Percentiles rank a stretch among this genome's conserved stretches.
These are phyloP conservation scores for Polypedilum pembai DNA, from an alignment of 1,140 invertebrate species.

Conservation along the genomic window DNA sequence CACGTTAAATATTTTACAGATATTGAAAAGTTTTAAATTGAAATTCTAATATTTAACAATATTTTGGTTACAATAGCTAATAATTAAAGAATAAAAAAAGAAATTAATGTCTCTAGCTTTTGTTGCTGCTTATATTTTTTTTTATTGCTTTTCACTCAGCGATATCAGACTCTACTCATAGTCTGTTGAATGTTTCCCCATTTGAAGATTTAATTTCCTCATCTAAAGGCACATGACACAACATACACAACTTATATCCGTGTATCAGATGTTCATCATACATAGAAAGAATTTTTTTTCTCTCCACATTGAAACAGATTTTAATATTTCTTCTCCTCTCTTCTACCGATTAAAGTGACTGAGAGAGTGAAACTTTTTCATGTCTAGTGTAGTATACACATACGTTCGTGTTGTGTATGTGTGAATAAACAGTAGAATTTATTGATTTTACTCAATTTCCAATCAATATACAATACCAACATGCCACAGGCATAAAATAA, in stretches of 20 bases:
- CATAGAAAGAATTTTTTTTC: background rate
- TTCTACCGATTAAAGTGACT: background rate
- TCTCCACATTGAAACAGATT: background rate
- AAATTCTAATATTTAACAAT: too few species aligned
- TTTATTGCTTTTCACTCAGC: slow-evolving; percentile 10
- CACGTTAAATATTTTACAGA: too few species aligned
- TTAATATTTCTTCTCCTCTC: background rate
- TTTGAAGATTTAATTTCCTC: slow-evolving; percentile 28
- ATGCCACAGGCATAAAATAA: background rate
- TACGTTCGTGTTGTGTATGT: background rate
- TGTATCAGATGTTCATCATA: slow-evolving; percentile 16
- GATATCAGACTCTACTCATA: background rate
- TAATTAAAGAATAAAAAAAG: background rate
- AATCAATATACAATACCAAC: background rate
- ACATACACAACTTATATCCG: background rate
- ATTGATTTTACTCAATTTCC: slow-evolving; percentile 19
- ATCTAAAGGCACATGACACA: slow-evolving; percentile 15
- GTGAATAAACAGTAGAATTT: background rate
- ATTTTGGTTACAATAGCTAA: too few species aligned
- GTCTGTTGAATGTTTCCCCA: slow-evolving; percentile 21
- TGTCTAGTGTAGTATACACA: too few species aligned
- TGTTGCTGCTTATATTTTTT: background rate
- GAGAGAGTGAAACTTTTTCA: background rate
- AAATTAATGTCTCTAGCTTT: background rate
- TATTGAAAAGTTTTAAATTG: too few species aligned